A percentile compares a stretch with the other conserved stretches of the same genome.
Evolutionary conservation across 2,797 vertebrate genomes (phyloP).

Genomic region (Sebastolobus alascanus): DNA sequence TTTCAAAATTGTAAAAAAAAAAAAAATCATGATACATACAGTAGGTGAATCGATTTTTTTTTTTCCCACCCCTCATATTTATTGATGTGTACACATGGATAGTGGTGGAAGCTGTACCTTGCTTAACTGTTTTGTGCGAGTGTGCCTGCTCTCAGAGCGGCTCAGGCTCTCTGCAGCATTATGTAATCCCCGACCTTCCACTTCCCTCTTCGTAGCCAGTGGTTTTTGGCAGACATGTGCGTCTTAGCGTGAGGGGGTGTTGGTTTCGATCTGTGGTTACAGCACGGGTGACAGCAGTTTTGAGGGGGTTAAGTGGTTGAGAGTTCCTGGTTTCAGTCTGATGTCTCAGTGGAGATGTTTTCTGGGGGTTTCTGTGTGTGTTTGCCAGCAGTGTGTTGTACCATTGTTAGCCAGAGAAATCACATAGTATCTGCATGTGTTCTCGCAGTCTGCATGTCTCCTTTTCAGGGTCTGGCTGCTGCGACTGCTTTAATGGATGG

Average conservation of each 20-base stretch:
- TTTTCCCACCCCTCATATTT: neutral
- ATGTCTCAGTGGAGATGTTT: slow-evolving; percentile 54
- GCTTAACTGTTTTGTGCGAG: slow-evolving; percentile 44
- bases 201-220: slow-evolving; percentile 76
- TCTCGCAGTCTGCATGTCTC: slow-evolving; percentile 66
- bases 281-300: slow-evolving; percentile 69
- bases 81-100: slow-evolving; percentile 18
- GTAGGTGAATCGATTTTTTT: too few relatives aligned
- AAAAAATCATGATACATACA: too few relatives aligned
- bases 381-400: slow-evolving; percentile 19
- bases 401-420: slow-evolving; percentile 29
- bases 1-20: too few relatives aligned
- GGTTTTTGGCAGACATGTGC: slow-evolving; percentile 66
- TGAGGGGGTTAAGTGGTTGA: slow-evolving; percentile 69
- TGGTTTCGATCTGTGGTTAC: slow-evolving; percentile 78
- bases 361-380: slow-evolving; percentile 12
- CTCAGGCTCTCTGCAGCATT: slow-evolving; percentile 73
- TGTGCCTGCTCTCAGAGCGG: slow-evolving; percentile 48
- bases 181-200: slow-evolving; percentile 78
- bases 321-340: slow-evolving; percentile 72
- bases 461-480: slow-evolving; percentile 72
- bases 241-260: slow-evolving; percentile 64
- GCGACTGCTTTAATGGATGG: slow-evolving; percentile 76
- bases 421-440: slow-evolving; percentile 52
- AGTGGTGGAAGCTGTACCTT: slow-evolving; percentile 27